Evolutionary conservation across 2,797 vertebrate species (phyloP), one percentile per base, ranked within the genome.

Genomic region (Karalla daura): DNA sequence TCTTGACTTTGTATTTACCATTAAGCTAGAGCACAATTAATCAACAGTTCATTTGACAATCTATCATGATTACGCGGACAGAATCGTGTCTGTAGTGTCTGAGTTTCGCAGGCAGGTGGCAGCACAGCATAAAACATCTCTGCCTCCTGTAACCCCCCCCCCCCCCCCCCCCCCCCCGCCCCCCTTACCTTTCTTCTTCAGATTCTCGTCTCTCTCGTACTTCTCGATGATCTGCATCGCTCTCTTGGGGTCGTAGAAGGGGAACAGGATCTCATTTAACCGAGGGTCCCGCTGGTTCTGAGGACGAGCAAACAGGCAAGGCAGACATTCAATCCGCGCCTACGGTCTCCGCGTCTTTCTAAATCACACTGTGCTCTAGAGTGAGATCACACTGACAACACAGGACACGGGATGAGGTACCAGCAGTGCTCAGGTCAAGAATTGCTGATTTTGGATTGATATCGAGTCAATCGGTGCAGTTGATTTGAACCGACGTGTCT

Each of bases 221-320:
- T 93, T 98, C 59, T 99, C 97, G 56, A 99, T 94, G 89, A 99
- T 99, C 92, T 96, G 97, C 94, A 94, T 96, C 72, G 96, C 96
- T 91, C 98, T 96, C 93, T 99, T 99, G 61, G 90, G 90, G 81
- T 99, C 97, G 81, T 98, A 99, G 90, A 99, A 99, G 1, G 98
- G 98, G 88, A 99, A 99, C 68, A 99, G 95, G 92, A 99, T 99
- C 93, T 99, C 98, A 67, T 99, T 99, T 91, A 99, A 91, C 61
- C 98, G 93, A 46, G 98, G 98, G 75, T 99, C 98, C 61, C 98
- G 95, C 85, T 99, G 98, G 87, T 97, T 96, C 98, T 98, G 82
- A 41, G 27, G 65, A 74, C 61, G 55, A 20, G 78, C 35, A 72
- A 3, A 37, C 37, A 32, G 49, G 62, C 49, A 63, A n/a, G n/a